Evolutionary conservation across 2,888 invertebrate species (phyloP).

Genomic region (Ichneumoninae sp.): DNA sequence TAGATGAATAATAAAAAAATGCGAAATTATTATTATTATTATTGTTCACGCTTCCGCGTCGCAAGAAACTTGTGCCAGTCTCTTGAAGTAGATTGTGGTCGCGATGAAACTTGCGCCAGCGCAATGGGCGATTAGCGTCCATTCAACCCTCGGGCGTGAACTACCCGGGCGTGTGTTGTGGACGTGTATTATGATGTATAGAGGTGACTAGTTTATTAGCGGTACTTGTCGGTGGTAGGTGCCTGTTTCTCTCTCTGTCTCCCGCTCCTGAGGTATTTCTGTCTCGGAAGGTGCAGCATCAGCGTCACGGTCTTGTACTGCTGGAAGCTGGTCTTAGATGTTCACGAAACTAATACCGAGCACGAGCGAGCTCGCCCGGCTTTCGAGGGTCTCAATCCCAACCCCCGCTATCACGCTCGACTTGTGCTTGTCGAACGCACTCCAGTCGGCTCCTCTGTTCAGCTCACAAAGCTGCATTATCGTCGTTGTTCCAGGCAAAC

Average conservation of each 20-base stretch:
- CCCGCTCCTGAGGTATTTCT: constrained; percentile 34
- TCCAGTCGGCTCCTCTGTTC: constrained; percentile 30
- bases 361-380: constrained; percentile 36
- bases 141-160: constrained; percentile 65
- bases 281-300: constrained; percentile 20
- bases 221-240: constrained; percentile 35
- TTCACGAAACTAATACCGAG: constrained; percentile 28
- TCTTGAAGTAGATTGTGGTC: constrained; percentile 3
- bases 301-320: constrained; percentile 6
- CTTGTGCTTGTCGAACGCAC: constrained; percentile 38
- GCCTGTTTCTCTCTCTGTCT: not conserved
- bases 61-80: not conserved
- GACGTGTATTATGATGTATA: constrained; percentile 20
- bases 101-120: constrained; percentile 29
- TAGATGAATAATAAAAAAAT: not conserved
- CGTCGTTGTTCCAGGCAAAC: constrained; percentile 14
- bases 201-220: constrained; percentile 31
- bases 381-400: constrained; percentile 39
- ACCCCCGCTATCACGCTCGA: constrained; percentile 38
- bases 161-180: constrained; percentile 37
- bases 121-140: constrained; percentile 62
- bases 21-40: not conserved
- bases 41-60: not conserved
- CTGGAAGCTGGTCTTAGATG: constrained; percentile 24
- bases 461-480: constrained; percentile 14